A percentile compares a stretch with the other conserved stretches of the same genome.
Conservation (phyloP, 2,113 vertebrate species). For the Entelurus aequoreus region DNA sequence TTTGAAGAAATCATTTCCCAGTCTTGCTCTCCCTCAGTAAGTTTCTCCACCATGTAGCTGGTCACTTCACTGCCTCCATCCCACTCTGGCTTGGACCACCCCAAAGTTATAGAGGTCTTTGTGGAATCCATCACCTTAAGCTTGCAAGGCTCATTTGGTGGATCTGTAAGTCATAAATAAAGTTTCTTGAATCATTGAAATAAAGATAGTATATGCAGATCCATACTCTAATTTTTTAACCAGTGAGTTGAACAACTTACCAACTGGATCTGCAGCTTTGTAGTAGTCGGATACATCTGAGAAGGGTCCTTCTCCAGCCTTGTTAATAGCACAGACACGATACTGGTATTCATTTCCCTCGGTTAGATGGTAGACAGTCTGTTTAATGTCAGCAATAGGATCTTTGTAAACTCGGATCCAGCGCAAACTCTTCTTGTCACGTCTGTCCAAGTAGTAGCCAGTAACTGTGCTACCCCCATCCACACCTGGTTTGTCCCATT, state of each 20-base stretch:
- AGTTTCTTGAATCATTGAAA: too few species aligned
- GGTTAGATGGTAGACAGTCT: conserved; percentile 82
- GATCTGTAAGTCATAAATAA: conserved; percentile 69
- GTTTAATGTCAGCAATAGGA: conserved; percentile 80
- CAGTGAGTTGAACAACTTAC: conserved; percentile 59
- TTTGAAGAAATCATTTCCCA: conserved; percentile 85
- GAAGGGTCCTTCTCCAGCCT: conserved; percentile 89
- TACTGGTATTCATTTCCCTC: conserved; percentile 92
- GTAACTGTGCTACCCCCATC: conserved; percentile 88
- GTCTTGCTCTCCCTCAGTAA: conserved; percentile 74
- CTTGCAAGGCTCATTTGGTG: conserved; percentile 86
- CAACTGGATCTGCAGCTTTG: conserved; percentile 89
- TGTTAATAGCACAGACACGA: conserved; percentile 88
- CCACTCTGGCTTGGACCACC: conserved; percentile 91
- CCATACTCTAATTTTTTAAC: not conserved
- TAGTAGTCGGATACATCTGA: conserved; percentile 88
- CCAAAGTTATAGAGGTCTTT: conserved; percentile 92
- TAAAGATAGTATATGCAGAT: too few species aligned
- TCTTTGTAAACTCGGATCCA: conserved; percentile 93
- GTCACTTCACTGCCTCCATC: conserved; percentile 90
- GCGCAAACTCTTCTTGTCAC: conserved; percentile 91
- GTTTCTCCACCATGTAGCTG: conserved; percentile 84
- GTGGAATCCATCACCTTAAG: conserved; percentile 93
- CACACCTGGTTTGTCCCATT: conserved; percentile 84
- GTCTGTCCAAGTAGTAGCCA: conserved; percentile 90